Percentiles rank a stretch among this genome's conserved stretches.
Conservation (phyloP, 2,113 vertebrate genomes). For the zebrafish (Danio rerio) region DNA sequence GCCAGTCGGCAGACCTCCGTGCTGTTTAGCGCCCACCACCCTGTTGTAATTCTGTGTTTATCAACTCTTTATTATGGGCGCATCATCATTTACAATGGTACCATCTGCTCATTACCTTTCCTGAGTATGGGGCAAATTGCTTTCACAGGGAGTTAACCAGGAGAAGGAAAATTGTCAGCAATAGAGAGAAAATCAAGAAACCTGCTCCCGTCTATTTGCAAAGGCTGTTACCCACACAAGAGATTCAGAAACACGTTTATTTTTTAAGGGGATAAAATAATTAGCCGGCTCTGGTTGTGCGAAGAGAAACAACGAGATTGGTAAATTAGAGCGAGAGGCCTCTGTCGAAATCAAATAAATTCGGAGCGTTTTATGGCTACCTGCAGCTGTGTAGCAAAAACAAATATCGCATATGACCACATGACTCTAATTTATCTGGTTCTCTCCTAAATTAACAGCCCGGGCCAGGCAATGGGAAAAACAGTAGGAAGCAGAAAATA, state of each 20-base stretch:
- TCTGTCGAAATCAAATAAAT: constrained; percentile 67
- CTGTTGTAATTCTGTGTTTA: constrained; percentile 84
- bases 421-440: constrained; percentile 70
- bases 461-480: constrained; percentile 63
- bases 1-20: constrained; percentile 50
- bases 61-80: constrained; percentile 83
- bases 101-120: constrained; percentile 82
- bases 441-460: constrained; percentile 71
- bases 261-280: constrained; percentile 80
- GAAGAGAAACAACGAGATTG: constrained; percentile 62
- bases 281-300: constrained; percentile 69
- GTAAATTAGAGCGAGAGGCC: constrained; percentile 64
- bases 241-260: constrained; percentile 68
- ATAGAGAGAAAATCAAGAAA: constrained; percentile 74
- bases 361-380: constrained; percentile 66
- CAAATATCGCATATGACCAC: constrained; percentile 78
- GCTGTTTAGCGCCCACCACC: constrained; percentile 66
- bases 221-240: constrained; percentile 66
- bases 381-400: constrained; percentile 72
- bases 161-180: constrained; percentile 68
- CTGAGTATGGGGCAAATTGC: constrained; percentile 83
- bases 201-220: constrained; percentile 70
- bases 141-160: constrained; percentile 78
- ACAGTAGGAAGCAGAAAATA: constrained; percentile 74
- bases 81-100: constrained; percentile 84